phyloP scores from a whole-genome alignment of 2,797 vertebrate species.

The Sebastes itinus region DNA sequence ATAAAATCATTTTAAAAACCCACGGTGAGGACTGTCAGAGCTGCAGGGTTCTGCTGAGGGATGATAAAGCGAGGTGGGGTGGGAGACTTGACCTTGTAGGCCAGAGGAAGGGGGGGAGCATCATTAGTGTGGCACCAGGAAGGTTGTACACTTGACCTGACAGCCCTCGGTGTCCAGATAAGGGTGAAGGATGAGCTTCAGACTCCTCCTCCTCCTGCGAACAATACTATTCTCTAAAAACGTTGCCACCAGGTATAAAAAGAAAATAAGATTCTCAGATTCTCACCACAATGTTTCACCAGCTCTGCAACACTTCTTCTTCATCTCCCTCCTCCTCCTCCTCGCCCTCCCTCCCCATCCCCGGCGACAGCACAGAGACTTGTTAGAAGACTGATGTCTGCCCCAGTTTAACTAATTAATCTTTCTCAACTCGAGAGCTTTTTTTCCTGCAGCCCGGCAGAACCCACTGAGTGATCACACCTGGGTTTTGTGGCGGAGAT shows the following conservation, averaged over 20 bases:
- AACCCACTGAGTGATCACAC: conserved; percentile 56
- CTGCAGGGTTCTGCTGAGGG: conserved; percentile 47
- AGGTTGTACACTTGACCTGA: conserved; percentile 76
- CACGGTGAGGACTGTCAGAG: conserved; percentile 27
- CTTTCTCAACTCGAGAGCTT: conserved; percentile 47
- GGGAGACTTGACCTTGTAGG: conserved; percentile 69
- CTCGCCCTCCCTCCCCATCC: conserved; percentile 44
- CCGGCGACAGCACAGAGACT: conserved; percentile 50
- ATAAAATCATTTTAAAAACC: conserved; percentile 35
- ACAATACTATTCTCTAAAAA: not conserved
- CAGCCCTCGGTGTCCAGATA: conserved; percentile 75
- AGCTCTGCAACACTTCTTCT: conserved; percentile 48
- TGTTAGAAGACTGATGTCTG: conserved; percentile 75
- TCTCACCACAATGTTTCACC: conserved; percentile 16
- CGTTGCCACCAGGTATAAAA: not conserved
- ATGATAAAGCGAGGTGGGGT: conserved; percentile 64
- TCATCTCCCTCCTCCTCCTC: conserved; percentile 35
- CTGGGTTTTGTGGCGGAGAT: conserved; percentile 41
- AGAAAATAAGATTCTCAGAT: not conserved
- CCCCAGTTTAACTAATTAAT: conserved; percentile 80
- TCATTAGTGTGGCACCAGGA: conserved; percentile 82
- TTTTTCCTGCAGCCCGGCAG: conserved; percentile 58
- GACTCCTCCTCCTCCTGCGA: conserved; percentile 22
- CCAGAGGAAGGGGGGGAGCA: conserved; percentile 45
- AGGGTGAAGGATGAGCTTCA: conserved; percentile 77